Base-by-base conservation (phyloP, 2,113 vertebrate genomes). In the Conger conger region DNA sequence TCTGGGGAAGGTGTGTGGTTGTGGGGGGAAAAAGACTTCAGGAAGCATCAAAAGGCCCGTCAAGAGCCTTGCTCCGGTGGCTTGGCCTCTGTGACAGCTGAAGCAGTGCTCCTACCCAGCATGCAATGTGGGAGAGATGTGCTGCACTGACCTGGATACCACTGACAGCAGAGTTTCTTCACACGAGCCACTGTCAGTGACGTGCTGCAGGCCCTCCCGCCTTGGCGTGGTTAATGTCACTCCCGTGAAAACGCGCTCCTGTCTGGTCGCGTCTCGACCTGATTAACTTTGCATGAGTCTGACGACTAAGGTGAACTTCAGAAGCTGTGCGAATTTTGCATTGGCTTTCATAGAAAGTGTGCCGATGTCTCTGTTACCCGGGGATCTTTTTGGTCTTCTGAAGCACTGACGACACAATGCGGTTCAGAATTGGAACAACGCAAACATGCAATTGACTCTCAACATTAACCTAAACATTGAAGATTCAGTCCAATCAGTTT, bases 61-160 rank as follows among this genome's bases (percentile, higher is more conserved):
- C 37, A 11, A n/a, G 9, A 20, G 77, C 23, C 23, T 37, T 20
- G 18, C 77, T 80, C n/a, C 27, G 23, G 6, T 9, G 38, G 79
- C 68, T 80, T 50, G 18, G 23, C 42, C 40, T 36, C 16, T 27
- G 40, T 50, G 42, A 45, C 27, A 42, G 53, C 50, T 54, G 80
- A 54, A 82, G 60, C 50, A 15, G 79, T 33, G 36, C 38, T n/a
- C 79, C 37, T 73, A 45, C 20, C 40, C 15, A 1, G 40, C 18
- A 53, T 15, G 27, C 42, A 53, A 50, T 27, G 35, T 35, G 4
- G n/a, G 6, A 57, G 50, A 60, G 40, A 57, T 13, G 33, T 36
- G 45, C 80, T 18, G 20, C 35, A 57, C 20, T 82, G 80, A 60
- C 80, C 80, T 60, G 60, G 4, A 82, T 82, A 50, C n/a, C 42